These are phyloP conservation scores for Drosophila diplacantha DNA, from an alignment of 2,888 invertebrate species.

Conservation along the genomic window DNA sequence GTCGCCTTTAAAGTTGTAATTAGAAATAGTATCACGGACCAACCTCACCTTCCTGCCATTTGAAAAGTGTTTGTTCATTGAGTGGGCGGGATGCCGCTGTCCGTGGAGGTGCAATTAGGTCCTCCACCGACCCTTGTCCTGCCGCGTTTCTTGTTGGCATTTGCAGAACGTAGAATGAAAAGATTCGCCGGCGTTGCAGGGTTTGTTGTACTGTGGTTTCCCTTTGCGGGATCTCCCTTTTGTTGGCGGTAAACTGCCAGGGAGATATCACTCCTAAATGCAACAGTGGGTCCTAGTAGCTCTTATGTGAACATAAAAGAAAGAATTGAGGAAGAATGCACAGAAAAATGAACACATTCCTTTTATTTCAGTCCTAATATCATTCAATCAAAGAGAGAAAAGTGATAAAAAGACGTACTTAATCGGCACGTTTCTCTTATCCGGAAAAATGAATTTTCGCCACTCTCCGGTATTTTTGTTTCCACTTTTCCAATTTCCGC, in stretches of 20 bases:
- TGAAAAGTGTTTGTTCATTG: slow-evolving; percentile 51
- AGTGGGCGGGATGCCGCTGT: slow-evolving; percentile 53
- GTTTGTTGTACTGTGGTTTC: slow-evolving; percentile 47
- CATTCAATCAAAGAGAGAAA: not conserved
- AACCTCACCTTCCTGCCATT: slow-evolving; percentile 31
- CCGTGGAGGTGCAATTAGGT: slow-evolving; percentile 56
- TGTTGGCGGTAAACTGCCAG: slow-evolving; percentile 12
- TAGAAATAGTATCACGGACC: slow-evolving; percentile 37
- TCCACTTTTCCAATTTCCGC: not conserved
- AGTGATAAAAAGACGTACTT: not conserved
- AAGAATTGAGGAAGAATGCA: not conserved
- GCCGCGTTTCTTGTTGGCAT: slow-evolving; percentile 40
- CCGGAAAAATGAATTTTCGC: not conserved
- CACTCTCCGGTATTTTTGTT: not conserved
- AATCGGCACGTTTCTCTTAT: slow-evolving; percentile 1
- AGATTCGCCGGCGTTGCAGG: slow-evolving; percentile 19
- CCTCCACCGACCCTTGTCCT: slow-evolving; percentile 11
- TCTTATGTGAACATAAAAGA: not conserved
- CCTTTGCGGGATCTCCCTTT: slow-evolving; percentile 19
- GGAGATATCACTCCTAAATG: slow-evolving; percentile 6
- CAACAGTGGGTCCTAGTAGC: not conserved
- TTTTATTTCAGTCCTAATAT: not conserved
- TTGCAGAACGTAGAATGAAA: slow-evolving; percentile 14
- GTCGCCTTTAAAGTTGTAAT: slow-evolving; percentile 52
- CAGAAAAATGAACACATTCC: no score